phyloP scores from a whole-genome alignment of 2,113 vertebrate genomes.

The Pterophyllum scalare region DNA sequence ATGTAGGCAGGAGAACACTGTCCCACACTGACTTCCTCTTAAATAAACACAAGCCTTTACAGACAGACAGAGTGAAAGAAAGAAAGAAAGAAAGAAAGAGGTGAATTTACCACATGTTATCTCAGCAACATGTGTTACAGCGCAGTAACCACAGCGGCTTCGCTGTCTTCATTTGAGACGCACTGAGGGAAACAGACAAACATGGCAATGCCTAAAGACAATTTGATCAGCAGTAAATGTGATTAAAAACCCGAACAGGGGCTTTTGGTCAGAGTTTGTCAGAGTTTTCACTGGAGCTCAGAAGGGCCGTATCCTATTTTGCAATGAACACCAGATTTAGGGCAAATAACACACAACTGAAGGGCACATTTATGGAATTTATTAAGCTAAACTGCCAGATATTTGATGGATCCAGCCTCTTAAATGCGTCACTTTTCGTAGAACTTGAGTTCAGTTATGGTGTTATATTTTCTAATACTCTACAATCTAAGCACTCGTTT shows the following conservation, averaged over 20 bases:
- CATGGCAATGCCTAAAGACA: not conserved
- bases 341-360: not conserved
- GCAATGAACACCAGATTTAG: not conserved
- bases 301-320: not conserved
- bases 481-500: not conserved
- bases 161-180: not conserved
- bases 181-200: not conserved
- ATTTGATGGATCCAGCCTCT: not conserved
- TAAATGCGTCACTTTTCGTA: not conserved
- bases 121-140: not conserved
- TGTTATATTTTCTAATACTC: not conserved
- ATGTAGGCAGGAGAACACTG: not conserved
- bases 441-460: not conserved
- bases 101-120: not conserved
- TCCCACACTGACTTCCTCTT: slow-evolving; percentile 37
- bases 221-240: not conserved
- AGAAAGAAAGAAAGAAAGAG: not conserved
- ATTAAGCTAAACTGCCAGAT: not conserved
- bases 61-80: not conserved
- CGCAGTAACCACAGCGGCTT: slow-evolving; percentile 5
- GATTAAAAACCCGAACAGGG: not conserved
- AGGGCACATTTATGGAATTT: not conserved
- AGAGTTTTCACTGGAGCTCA: not conserved
- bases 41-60: slow-evolving; percentile 8
- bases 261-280: not conserved